A percentile compares a stretch with the other conserved stretches of the same genome.
These are phyloP conservation scores for Suricata suricatta DNA, from an alignment of 2,113 vertebrate genomes.

Conservation along the genomic window DNA sequence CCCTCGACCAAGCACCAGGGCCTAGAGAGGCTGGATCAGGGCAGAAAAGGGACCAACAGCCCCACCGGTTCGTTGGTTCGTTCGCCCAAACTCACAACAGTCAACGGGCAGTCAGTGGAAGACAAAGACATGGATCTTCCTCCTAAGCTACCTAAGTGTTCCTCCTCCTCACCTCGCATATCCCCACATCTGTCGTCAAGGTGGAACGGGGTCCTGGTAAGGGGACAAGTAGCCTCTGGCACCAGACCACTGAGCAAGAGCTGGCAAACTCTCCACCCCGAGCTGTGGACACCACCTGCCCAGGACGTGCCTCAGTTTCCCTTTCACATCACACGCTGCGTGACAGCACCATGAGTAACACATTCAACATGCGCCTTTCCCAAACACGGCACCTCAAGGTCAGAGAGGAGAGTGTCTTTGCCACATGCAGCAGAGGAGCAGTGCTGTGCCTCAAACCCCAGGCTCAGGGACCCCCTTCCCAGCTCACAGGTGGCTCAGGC, in stretches of 20 bases:
- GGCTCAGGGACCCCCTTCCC: not conserved
- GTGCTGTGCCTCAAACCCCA: not conserved
- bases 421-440: not conserved
- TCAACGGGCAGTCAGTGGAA: accelerated
- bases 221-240: not conserved
- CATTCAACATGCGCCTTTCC: not conserved
- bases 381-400: not conserved
- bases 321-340: not conserved
- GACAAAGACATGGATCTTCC: not conserved
- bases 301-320: not conserved
- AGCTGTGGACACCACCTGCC: not conserved
- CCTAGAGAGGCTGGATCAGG: not conserved
- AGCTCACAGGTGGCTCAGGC: not conserved
- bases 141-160: not conserved
- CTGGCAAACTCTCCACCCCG: not conserved
- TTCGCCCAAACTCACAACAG: not conserved
- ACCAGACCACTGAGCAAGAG: not conserved
- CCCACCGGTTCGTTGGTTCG: no score
- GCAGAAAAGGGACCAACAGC: not conserved
- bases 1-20: not conserved
- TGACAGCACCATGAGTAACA: not conserved
- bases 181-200: not conserved
- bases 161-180: not conserved
- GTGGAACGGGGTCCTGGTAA: not conserved
- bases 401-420: not conserved